phyloP scores from a whole-genome alignment of 2,113 vertebrate genomes.

The Beaufortia kweichowensis region DNA sequence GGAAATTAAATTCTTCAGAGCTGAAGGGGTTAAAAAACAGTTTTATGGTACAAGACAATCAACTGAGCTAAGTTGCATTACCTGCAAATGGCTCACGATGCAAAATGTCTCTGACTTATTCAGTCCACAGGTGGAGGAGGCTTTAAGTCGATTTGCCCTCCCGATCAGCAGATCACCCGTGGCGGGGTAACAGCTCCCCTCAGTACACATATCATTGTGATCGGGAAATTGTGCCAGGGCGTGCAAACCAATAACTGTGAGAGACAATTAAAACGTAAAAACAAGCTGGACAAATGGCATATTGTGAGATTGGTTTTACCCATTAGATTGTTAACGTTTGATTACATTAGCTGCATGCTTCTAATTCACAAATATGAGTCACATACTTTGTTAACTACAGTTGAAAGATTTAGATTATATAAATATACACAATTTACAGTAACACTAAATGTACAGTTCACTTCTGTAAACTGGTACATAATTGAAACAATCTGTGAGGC shows the following conservation, averaged over 20 bases:
- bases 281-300: background rate
- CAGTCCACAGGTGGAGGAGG: conserved; percentile 89
- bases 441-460: background rate
- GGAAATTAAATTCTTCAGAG: too few species aligned
- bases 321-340: background rate
- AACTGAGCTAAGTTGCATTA: conserved; percentile 60
- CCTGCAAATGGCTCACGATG: conserved; percentile 90
- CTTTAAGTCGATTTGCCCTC: conserved; percentile 78
- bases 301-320: background rate
- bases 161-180: conserved; percentile 93
- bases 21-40: too few species aligned
- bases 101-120: conserved; percentile 81
- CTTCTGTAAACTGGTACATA: background rate
- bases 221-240: conserved; percentile 74
- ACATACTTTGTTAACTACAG: too few species aligned
- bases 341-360: too few species aligned
- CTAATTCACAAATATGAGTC: too few species aligned
- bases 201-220: conserved; percentile 82
- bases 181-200: conserved; percentile 94
- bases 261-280: conserved; percentile 2
- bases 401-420: too few species aligned
- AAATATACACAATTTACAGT: too few species aligned
- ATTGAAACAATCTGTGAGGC: background rate
- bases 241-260: conserved; percentile 67
- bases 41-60: too few species aligned